A percentile compares a stretch with the other conserved stretches of the same genome.
Conservation (phyloP, 2,113 vertebrate species). For the Ptychochromis oligacanthus region DNA sequence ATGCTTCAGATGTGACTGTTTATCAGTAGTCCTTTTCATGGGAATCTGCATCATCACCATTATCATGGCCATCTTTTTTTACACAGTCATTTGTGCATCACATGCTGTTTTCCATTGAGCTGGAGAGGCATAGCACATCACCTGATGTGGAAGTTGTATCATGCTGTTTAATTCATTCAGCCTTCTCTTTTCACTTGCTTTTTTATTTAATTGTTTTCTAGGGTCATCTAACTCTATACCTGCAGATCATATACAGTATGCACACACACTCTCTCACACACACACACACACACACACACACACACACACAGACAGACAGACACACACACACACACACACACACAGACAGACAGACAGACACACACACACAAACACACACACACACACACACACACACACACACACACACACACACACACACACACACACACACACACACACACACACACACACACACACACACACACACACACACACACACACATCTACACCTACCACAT, state of each 20-base stretch:
- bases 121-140: conserved; percentile 21
- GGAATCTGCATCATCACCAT: conserved; percentile 26
- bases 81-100: conserved; percentile 29
- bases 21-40: conserved; percentile 25
- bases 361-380: no score
- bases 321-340: no score
- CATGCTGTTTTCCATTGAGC: conserved; percentile 17
- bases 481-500: background rate
- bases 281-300: background rate
- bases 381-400: no score
- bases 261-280: background rate
- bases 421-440: no score
- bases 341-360: no score
- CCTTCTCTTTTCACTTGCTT: conserved; percentile 20
- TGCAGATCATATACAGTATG: background rate
- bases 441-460: background rate
- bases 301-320: background rate
- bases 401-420: no score
- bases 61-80: background rate
- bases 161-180: conserved; percentile 19
- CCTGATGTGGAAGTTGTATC: conserved; percentile 23
- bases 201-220: conserved; percentile 1
- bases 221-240: background rate
- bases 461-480: background rate
- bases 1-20: conserved; percentile 5